A percentile compares a stretch with the other conserved stretches of the same genome.
Evolutionary conservation across 2,888 invertebrate species (phyloP).

Genomic region (Andrena bicolor): DNA sequence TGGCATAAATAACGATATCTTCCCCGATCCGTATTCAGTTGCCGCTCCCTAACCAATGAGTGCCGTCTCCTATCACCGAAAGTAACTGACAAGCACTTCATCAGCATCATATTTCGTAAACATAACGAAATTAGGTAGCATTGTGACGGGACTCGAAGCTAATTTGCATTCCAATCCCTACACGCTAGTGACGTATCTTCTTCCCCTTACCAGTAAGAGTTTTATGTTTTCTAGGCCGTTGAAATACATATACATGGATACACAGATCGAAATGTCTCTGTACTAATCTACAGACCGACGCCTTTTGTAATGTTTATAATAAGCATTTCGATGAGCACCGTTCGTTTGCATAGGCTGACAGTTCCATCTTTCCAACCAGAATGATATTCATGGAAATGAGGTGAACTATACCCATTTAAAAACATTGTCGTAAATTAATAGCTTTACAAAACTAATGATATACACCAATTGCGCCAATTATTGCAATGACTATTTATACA

Average conservation of each 20-base stretch:
- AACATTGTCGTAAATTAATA: too few species aligned
- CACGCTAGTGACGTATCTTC: slow-evolving; percentile 43
- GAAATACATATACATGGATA: neutral
- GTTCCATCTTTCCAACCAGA: slow-evolving; percentile 14
- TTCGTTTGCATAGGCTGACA: slow-evolving; percentile 41
- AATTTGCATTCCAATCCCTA: slow-evolving; percentile 82
- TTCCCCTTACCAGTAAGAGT: slow-evolving; percentile 1
- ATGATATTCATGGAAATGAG: slow-evolving; percentile 46
- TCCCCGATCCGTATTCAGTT: slow-evolving; percentile 74
- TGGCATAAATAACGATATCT: slow-evolving; percentile 80
- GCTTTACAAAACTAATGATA: too few species aligned
- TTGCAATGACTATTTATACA: too few species aligned
- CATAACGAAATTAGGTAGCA: slow-evolving; percentile 81
- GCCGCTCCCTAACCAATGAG: slow-evolving; percentile 71
- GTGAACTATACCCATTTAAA: too few species aligned
- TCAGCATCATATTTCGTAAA: slow-evolving; percentile 81
- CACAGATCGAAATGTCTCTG: neutral
- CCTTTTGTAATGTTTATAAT: slow-evolving; percentile 24
- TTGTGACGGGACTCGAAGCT: slow-evolving; percentile 77
- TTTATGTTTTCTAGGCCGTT: slow-evolving; percentile 23
- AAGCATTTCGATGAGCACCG: slow-evolving; percentile 2
- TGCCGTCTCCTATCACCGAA: slow-evolving; percentile 65
- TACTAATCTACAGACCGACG: slow-evolving; percentile 1
- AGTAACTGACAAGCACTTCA: slow-evolving; percentile 76
- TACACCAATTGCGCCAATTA: too few species aligned